phyloP scores from a whole-genome alignment of 2,797 vertebrate genomes.

The Bovichtus variegatus region DNA sequence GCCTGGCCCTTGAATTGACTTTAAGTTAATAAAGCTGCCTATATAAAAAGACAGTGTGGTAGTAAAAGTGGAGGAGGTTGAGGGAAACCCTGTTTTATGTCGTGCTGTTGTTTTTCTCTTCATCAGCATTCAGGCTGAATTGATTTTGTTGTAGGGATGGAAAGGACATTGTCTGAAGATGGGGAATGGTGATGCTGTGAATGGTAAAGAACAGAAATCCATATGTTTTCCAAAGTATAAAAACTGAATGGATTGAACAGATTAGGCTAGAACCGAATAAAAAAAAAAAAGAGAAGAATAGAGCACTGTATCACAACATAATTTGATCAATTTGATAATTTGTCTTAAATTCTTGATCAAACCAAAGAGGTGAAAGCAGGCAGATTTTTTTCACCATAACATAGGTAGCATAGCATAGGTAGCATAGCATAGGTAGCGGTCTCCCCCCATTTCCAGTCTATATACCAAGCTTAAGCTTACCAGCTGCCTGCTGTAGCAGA shows the following conservation, averaged over 20 bases:
- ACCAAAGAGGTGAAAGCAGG: neutral
- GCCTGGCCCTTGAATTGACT: constrained; percentile 39
- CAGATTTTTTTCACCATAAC: no score
- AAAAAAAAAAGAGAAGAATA: neutral
- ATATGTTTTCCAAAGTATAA: neutral
- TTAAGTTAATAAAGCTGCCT: constrained; percentile 52
- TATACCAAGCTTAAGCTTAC: neutral
- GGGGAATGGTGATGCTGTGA: neutral
- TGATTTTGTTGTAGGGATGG: constrained; percentile 20
- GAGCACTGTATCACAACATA: neutral
- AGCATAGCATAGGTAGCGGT: no score
- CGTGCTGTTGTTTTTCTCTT: constrained; percentile 28
- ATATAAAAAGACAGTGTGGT: constrained; percentile 33
- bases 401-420: no score
- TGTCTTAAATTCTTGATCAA: neutral
- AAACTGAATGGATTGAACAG: constrained; percentile 9
- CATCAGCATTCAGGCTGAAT: constrained; percentile 30
- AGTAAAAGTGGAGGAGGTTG: constrained; percentile 34
- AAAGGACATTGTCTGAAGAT: neutral
- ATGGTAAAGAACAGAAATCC: neutral
- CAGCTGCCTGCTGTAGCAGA: neutral
- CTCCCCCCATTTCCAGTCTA: no score
- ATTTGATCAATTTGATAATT: no score
- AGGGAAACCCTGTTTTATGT: constrained; percentile 46
- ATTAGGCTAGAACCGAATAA: neutral